phyloP scores from a whole-genome alignment of 1,140 invertebrate genomes.

The Zaprionus taronus region DNA sequence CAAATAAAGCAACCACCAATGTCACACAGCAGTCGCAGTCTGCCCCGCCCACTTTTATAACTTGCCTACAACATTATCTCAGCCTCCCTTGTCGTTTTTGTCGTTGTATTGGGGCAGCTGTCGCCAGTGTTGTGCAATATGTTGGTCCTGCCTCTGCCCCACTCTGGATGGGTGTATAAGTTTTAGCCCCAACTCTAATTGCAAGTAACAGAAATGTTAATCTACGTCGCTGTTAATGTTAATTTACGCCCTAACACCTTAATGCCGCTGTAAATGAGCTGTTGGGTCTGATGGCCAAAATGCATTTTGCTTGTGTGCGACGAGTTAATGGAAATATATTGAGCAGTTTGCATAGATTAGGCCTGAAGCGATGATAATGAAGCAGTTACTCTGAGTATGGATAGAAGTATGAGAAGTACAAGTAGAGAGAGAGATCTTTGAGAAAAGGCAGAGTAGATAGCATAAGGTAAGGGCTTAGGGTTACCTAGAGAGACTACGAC shows the following conservation, averaged over 20 bases:
- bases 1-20: slow-evolving; percentile 58
- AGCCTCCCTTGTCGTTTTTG: slow-evolving; percentile 3
- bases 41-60: not conserved
- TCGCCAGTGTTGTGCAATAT: slow-evolving; percentile 43
- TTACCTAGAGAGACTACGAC: no score
- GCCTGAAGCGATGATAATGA: not conserved
- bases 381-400: not conserved
- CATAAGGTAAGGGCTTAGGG: no score
- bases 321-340: slow-evolving; percentile 3
- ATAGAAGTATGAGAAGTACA: not conserved
- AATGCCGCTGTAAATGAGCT: slow-evolving; percentile 21
- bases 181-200: slow-evolving; percentile 27
- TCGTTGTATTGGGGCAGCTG: slow-evolving; percentile 43
- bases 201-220: slow-evolving; percentile 35
- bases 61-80: slow-evolving; percentile 20
- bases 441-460: no score
- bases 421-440: not conserved
- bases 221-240: slow-evolving; percentile 39
- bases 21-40: slow-evolving; percentile 29
- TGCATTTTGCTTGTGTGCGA: not conserved
- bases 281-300: slow-evolving; percentile 4
- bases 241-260: slow-evolving; percentile 32
- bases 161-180: not conserved
- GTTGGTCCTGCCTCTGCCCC: not conserved
- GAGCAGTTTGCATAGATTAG: not conserved